Conservation (phyloP, 2,113 vertebrate genomes). For the Pollimyrus isidori region DNA sequence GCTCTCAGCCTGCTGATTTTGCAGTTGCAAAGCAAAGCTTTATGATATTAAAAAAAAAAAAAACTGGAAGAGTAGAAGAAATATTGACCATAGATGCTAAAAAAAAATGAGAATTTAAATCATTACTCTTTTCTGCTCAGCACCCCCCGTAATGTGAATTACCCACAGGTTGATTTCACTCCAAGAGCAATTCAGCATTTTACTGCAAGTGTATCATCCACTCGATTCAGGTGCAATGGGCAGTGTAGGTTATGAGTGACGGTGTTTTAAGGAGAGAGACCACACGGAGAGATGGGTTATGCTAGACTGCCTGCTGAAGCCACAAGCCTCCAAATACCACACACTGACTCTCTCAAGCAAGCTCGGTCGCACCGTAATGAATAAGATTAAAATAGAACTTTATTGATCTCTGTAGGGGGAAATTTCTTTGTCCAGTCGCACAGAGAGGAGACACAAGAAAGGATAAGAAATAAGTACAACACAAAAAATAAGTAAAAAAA, state of each 20-base stretch:
- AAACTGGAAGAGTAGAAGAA: background rate
- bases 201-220: background rate
- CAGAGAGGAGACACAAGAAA: background rate
- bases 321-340: background rate
- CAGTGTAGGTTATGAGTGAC: background rate
- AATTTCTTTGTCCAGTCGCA: background rate
- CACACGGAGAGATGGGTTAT: background rate
- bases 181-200: slow-evolving; percentile 8
- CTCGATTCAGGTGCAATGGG: background rate
- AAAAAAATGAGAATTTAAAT: background rate
- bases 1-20: background rate
- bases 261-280: background rate
- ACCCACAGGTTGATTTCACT: background rate
- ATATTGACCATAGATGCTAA: background rate
- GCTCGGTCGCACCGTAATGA: background rate
- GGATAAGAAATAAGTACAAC: background rate
- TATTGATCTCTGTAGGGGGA: background rate
- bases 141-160: background rate
- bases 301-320: background rate
- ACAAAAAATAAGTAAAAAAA: background rate
- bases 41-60: background rate
- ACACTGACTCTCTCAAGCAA: background rate
- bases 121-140: slow-evolving; percentile 8
- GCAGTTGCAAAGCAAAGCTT: background rate
- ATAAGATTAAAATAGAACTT: background rate